These are phyloP conservation scores for Dinocampus coccinellae DNA, from an alignment of 2,888 invertebrate genomes.

Conservation along the genomic window DNA sequence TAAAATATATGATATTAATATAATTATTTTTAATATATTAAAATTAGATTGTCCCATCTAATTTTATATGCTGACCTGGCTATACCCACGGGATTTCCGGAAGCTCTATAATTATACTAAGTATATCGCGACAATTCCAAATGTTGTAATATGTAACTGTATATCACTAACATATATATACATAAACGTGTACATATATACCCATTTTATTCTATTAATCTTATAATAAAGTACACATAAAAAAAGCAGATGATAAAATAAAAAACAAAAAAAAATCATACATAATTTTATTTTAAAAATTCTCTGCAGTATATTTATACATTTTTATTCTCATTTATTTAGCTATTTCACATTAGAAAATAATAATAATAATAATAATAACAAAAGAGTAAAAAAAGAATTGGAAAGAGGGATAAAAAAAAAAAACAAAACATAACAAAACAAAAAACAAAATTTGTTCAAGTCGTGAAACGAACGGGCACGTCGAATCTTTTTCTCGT, in stretches of 20 bases:
- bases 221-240: no score
- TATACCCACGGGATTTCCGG: conserved; percentile 13
- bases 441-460: background rate
- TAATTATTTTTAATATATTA: background rate
- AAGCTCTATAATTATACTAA: conserved; percentile 22
- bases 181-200: no score
- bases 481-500: background rate
- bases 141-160: background rate
- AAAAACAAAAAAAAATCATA: no score
- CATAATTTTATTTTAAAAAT: background rate
- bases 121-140: background rate
- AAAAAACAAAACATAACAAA: background rate
- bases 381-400: no score
- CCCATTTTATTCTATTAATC: no score
- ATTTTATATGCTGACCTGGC: conserved; percentile 3
- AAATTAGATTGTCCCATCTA: conserved; percentile 4
- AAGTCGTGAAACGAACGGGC: background rate
- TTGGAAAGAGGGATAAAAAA: no score
- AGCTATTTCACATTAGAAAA: background rate
- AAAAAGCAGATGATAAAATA: no score
- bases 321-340: background rate
- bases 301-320: background rate
- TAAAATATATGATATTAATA: background rate
- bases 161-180: background rate
- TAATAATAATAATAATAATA: background rate